Conservation (phyloP, 1,140 invertebrate genomes). For the Pachypsylla venusta region DNA sequence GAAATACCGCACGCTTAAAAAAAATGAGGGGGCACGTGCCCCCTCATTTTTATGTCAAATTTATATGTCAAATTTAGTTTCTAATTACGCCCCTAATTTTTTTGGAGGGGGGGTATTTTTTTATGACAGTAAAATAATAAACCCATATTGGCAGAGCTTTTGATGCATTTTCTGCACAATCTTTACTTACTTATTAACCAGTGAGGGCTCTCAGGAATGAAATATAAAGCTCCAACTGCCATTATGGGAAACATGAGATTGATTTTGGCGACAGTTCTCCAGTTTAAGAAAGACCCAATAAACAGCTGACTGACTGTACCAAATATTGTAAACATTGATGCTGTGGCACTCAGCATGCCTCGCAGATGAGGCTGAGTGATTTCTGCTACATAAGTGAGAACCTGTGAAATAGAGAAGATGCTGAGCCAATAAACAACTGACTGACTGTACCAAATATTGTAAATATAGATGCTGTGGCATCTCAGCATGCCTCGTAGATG, state of each 20-base stretch:
- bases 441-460: slow-evolving; percentile 55
- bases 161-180: not conserved
- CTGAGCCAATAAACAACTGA: slow-evolving; percentile 40
- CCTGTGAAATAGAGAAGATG: slow-evolving; percentile 31
- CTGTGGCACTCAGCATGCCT: slow-evolving; percentile 53
- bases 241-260: slow-evolving; percentile 48
- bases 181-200: slow-evolving; percentile 41
- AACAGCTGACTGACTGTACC: slow-evolving; percentile 45
- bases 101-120: too few relatives aligned
- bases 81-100: too few relatives aligned
- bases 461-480: slow-evolving; percentile 50
- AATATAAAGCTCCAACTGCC: slow-evolving; percentile 43
- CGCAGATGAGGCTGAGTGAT: slow-evolving; percentile 58
- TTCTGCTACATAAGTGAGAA: slow-evolving; percentile 63
- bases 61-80: too few relatives aligned
- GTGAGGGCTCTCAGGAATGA: slow-evolving; percentile 61
- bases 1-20: too few relatives aligned
- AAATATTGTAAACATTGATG: slow-evolving; percentile 51
- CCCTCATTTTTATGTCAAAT: too few relatives aligned
- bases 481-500: slow-evolving; percentile 54
- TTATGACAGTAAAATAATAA: slow-evolving; percentile 1
- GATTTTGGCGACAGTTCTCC: slow-evolving; percentile 49
- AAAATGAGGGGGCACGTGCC: too few relatives aligned
- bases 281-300: slow-evolving; percentile 47
- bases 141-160: not conserved